Base-by-base conservation (phyloP, 2,797 vertebrate species). In the Gastrophryne carolinensis region DNA sequence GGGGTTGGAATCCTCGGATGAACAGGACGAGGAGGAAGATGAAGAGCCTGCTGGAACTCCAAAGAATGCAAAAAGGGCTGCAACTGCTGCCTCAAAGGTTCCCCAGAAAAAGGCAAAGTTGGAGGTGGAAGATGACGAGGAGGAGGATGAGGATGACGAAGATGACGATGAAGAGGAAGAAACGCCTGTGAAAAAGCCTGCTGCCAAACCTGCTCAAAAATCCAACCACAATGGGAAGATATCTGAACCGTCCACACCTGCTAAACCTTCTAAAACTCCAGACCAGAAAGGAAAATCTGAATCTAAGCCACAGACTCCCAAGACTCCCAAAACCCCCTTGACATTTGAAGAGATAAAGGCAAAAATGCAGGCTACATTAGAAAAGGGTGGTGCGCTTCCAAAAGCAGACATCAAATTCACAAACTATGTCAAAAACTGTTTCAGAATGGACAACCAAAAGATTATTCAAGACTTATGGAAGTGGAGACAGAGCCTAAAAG, bases 151-250 rank as follows among this genome's bases (percentile, higher is more conserved):
- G 0, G 92, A 94, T 0, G n/a, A n/a, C n/a, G n/a, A n/a, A n/a
- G n/a, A n/a, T n/a, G n/a, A n/a, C n/a, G n/a, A n/a, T n/a, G n/a
- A n/a, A 65, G 91, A 92, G 79, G 85, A 89, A 30, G 89, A 91
- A 81, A 81, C 92, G 0, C 95, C 96, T 63, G 74, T 92, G 5
- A 98, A 98, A 88, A 96, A 92, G 90, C 83, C 89, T 60, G n/a
- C n/a, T n/a, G n/a, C n/a, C n/a, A n/a, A n/a, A n/a, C n/a, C 86
- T 58, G 86, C 79, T 77, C 89, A 89, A 57, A 91, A 93, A 78
- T 83, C 93, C n/a, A 90, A 94, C 80, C 96, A 98, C 83, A 98
- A 98, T 79, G 97, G 97, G 66, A 98, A 97, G 87, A 91, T 91
- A 47, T 80, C 92, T 4, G 94, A 93, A 72, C 85, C 88, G 0